Conservation (phyloP, 2,113 vertebrate species). For the Xiphophorus hellerii region DNA sequence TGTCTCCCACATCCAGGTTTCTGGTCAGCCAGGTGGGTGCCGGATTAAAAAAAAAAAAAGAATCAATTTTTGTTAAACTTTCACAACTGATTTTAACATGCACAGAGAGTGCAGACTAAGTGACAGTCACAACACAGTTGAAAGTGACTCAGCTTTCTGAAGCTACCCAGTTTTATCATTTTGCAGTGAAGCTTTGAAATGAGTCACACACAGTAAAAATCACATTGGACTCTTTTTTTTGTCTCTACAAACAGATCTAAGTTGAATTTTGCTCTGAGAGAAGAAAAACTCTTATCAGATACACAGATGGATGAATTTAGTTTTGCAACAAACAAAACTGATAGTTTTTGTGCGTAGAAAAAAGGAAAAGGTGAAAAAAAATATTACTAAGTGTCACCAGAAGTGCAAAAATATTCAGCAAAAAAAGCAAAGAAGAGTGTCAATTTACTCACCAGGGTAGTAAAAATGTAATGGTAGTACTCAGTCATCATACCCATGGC, state of each 20-base stretch:
- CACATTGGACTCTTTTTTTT: slow-evolving; percentile 26
- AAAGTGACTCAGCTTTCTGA: slow-evolving; percentile 19
- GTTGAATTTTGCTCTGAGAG: slow-evolving; percentile 30
- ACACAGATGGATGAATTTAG: slow-evolving; percentile 33
- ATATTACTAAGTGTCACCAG: slow-evolving; percentile 4
- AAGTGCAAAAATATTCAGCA: slow-evolving; percentile 7
- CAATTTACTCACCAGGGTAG: slow-evolving; percentile 90
- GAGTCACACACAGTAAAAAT: slow-evolving; percentile 22
- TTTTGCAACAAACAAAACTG: slow-evolving; percentile 13
- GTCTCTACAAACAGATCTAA: slow-evolving; percentile 13
- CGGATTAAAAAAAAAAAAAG: slow-evolving; percentile 7
- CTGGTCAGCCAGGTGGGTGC: slow-evolving; percentile 20
- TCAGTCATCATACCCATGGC: slow-evolving; percentile 99
- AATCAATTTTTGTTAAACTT: slow-evolving; percentile 26
- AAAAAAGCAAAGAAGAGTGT: not conserved
- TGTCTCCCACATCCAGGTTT: slow-evolving; percentile 39
- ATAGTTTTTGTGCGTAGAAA: slow-evolving; percentile 19
- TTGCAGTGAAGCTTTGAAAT: slow-evolving; percentile 15
- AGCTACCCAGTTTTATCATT: slow-evolving; percentile 26
- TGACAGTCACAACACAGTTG: slow-evolving; percentile 8
- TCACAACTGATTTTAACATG: slow-evolving; percentile 20
- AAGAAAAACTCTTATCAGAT: slow-evolving; percentile 34
- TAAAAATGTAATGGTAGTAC: slow-evolving; percentile 99
- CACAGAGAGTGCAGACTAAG: slow-evolving; percentile 4
- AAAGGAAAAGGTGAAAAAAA: slow-evolving; percentile 6